These are phyloP conservation scores for Apamea crenata DNA, from an alignment of 2,888 invertebrate genomes.

Conservation along the genomic window DNA sequence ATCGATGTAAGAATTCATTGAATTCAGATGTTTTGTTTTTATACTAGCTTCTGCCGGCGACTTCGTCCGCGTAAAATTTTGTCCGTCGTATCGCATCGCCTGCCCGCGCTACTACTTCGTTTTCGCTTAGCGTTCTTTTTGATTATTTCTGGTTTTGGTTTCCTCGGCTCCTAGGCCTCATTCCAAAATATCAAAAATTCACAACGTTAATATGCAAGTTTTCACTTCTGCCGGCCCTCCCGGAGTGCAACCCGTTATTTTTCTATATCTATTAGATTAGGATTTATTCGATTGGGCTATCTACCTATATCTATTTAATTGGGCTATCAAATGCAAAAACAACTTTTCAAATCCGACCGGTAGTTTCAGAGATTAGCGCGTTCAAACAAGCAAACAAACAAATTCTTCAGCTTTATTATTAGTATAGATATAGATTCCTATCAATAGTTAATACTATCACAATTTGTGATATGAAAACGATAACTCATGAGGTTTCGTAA, in stretches of 20 bases:
- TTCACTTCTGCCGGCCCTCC: no score
- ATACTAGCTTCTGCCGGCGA: not conserved
- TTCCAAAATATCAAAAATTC: no score
- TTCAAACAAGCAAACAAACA: not conserved
- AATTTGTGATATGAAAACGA: conserved; percentile 20
- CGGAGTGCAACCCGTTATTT: no score
- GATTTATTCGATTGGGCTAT: no score
- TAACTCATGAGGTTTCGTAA: conserved; percentile 11
- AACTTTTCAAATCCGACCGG: not conserved
- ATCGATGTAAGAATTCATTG: conserved; percentile 20
- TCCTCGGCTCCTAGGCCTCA: no score
- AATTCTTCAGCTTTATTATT: not conserved
- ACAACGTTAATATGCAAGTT: no score
- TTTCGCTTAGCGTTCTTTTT: no score
- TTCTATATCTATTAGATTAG: no score
- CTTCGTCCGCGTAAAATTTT: not conserved
- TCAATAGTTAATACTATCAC: conserved; percentile 34
- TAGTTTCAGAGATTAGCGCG: not conserved
- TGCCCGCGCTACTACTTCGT: no score
- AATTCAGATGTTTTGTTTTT: conserved; percentile 8
- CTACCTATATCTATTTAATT: not conserved
- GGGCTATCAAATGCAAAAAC: not conserved
- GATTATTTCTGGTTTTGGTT: no score
- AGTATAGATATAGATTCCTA: not conserved
- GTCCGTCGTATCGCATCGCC: not conserved